phyloP scores from a whole-genome alignment of 2,113 vertebrate genomes.

The Benthochromis sp. region DNA sequence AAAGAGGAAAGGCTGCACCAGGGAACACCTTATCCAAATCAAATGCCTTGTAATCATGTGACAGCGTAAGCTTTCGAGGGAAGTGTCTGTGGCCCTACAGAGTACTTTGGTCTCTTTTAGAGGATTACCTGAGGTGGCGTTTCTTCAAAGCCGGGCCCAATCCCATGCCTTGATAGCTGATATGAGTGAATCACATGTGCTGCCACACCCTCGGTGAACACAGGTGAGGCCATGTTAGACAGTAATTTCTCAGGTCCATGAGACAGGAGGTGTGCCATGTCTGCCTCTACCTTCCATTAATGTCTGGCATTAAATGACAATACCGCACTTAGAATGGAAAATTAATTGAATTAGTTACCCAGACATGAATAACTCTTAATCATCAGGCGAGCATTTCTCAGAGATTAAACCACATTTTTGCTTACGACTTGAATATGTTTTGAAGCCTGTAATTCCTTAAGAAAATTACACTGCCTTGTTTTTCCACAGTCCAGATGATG shows the following conservation, averaged over 20 bases:
- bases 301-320: neutral
- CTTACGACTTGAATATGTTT: neutral
- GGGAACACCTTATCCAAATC: neutral
- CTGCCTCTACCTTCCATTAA: neutral
- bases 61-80: constrained; percentile 22
- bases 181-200: constrained; percentile 42
- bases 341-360: neutral
- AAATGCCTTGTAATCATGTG: constrained; percentile 45
- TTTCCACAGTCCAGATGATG: neutral
- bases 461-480: neutral
- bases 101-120: neutral
- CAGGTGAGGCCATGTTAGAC: constrained; percentile 25
- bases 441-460: neutral
- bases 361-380: neutral
- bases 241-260: neutral
- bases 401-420: neutral
- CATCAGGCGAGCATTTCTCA: neutral
- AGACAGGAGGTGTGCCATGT: constrained; percentile 17
- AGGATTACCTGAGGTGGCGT: constrained; percentile 39
- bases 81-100: constrained; percentile 4
- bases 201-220: constrained; percentile 25
- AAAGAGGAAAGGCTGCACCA: neutral
- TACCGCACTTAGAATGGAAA: neutral
- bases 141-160: constrained; percentile 14
- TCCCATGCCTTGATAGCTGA: constrained; percentile 19